These are phyloP conservation scores for Luperina testacea DNA, from an alignment of 2,888 invertebrate species.

Conservation along the genomic window DNA sequence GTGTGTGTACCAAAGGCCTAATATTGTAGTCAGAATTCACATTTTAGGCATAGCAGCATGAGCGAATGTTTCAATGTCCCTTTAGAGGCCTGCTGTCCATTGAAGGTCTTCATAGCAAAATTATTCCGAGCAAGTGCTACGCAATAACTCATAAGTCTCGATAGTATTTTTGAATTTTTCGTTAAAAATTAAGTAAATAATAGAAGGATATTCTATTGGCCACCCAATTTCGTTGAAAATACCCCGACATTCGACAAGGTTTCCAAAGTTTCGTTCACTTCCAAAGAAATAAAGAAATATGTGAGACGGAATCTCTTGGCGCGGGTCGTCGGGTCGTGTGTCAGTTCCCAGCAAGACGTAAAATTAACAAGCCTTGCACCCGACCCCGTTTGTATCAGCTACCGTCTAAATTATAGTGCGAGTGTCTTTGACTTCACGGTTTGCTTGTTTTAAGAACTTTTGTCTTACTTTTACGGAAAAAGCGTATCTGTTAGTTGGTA, in stretches of 20 bases:
- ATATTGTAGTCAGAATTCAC: neutral
- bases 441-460: conserved; percentile 38
- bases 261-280: conserved; percentile 36
- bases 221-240: neutral
- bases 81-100: neutral
- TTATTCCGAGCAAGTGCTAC: neutral
- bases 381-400: conserved; percentile 71
- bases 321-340: conserved; percentile 59
- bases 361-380: conserved; percentile 73
- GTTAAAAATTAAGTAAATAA: conserved; percentile 9
- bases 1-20: neutral
- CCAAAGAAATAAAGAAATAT: conserved; percentile 43
- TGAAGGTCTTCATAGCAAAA: neutral
- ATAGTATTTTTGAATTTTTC: neutral
- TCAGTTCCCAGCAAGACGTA: conserved; percentile 64
- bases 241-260: conserved; percentile 2
- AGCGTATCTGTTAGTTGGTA: neutral
- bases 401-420: conserved; percentile 54
- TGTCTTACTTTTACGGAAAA: conserved; percentile 29
- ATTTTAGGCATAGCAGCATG: neutral
- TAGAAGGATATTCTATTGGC: neutral
- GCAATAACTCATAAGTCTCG: neutral
- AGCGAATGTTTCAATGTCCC: neutral
- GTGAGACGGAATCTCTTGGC: conserved; percentile 46
- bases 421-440: conserved; percentile 53